Evolutionary conservation across 2,797 vertebrate genomes (phyloP).

Genomic region (Takifugu rubripes): DNA sequence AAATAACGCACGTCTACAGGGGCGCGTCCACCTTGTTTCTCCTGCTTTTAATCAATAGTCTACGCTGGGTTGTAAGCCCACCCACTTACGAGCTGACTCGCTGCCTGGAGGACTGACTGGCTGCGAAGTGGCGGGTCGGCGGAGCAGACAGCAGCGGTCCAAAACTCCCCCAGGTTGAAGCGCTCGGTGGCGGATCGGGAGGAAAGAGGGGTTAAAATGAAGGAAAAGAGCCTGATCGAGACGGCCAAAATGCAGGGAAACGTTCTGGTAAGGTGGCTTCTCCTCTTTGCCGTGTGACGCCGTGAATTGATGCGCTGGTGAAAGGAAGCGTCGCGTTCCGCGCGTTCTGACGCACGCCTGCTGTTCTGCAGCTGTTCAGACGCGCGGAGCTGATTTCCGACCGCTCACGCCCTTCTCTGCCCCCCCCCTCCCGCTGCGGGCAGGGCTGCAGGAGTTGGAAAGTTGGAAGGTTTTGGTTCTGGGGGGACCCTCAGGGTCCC

Average conservation of each 20-base stretch:
- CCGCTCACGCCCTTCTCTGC: constrained; percentile 33
- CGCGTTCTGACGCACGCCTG: constrained; percentile 34
- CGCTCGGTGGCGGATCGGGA: constrained; percentile 6
- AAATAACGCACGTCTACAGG: background rate
- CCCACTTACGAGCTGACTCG: constrained; percentile 47
- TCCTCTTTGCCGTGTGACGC: constrained; percentile 11
- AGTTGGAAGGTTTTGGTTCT: constrained; percentile 49
- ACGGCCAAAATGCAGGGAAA: constrained; percentile 97
- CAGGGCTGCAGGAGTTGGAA: constrained; percentile 36
- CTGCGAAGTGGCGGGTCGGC: constrained; percentile 32
- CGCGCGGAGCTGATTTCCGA: no score
- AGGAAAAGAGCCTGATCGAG: constrained; percentile 93
- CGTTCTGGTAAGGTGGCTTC: constrained; percentile 68
- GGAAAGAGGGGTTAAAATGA: constrained; percentile 74
- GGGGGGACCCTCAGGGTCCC: constrained; percentile 29
- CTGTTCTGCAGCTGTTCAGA: background rate
- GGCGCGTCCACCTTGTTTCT: constrained; percentile 19
- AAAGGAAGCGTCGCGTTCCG: background rate
- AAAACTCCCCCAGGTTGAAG: constrained; percentile 8
- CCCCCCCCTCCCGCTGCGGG: constrained; percentile 14
- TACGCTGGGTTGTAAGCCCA: constrained; percentile 49
- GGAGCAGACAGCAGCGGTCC: constrained; percentile 41
- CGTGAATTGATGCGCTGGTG: background rate
- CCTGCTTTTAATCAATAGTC: constrained; percentile 23
- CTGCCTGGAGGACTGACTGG: constrained; percentile 2